Percentiles rank a stretch among this genome's conserved stretches.
phyloP scores from a whole-genome alignment of 2,888 invertebrate genomes.

The Minunthozetes semirufus region DNA sequence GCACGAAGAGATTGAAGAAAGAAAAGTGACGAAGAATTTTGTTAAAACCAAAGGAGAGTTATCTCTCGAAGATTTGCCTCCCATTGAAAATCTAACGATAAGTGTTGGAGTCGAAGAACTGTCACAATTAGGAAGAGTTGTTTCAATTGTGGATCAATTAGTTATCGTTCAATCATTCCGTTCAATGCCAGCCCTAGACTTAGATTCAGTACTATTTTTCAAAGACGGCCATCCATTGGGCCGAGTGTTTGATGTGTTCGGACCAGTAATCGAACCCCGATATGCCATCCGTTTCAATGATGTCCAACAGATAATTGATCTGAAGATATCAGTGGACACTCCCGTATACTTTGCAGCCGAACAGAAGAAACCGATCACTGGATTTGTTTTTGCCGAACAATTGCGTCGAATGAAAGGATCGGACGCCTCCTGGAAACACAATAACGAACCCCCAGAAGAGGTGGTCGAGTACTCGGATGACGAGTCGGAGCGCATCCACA shows the following conservation, averaged over 20 bases:
- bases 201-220: conserved; percentile 79
- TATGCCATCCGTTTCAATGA: conserved; percentile 88
- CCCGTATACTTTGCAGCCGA: conserved; percentile 76
- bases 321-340: conserved; percentile 61
- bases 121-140: conserved; percentile 64
- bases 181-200: conserved; percentile 68
- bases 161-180: conserved; percentile 68
- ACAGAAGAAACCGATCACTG: conserved; percentile 51
- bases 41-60: conserved; percentile 39
- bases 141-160: conserved; percentile 63
- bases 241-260: conserved; percentile 83
- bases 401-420: conserved; percentile 70
- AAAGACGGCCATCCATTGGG: conserved; percentile 67
- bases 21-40: background rate
- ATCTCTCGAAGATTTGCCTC: conserved; percentile 63
- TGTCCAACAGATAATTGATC: conserved; percentile 62
- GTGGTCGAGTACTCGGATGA: conserved; percentile 76
- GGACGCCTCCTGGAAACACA: conserved; percentile 80
- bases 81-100: conserved; percentile 71
- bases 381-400: conserved; percentile 66
- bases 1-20: background rate
- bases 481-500: conserved; percentile 61
- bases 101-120: conserved; percentile 68
- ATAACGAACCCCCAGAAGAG: conserved; percentile 67
- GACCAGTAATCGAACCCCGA: conserved; percentile 72